These are phyloP conservation scores for Portunus trituberculatus DNA, from an alignment of 1,140 invertebrate species.

Conservation along the genomic window DNA sequence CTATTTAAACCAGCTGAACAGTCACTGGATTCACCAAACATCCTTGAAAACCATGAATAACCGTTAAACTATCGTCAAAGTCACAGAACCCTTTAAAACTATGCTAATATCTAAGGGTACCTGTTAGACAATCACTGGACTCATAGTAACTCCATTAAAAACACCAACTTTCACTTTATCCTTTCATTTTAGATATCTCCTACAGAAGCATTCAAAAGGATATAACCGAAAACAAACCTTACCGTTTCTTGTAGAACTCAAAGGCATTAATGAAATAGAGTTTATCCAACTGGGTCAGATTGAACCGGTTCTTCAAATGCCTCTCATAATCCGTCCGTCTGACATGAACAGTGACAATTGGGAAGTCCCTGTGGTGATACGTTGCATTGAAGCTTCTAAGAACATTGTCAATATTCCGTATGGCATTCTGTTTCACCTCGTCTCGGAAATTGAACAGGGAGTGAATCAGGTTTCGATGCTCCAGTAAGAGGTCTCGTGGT, in stretches of 20 bases:
- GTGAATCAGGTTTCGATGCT: neutral
- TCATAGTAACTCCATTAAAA: neutral
- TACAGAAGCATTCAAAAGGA: neutral
- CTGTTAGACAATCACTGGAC: too few species aligned
- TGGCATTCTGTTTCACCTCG: neutral
- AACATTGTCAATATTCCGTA: neutral
- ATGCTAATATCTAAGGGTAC: neutral
- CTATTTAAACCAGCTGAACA: too few species aligned
- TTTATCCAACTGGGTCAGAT: neutral
- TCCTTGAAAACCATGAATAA: too few species aligned
- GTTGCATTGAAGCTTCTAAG: neutral
- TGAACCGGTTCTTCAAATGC: neutral
- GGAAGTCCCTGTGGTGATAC: neutral
- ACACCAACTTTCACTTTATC: neutral
- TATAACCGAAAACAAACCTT: neutral
- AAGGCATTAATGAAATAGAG: neutral
- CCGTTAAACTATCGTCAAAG: too few species aligned
- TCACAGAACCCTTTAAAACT: too few species aligned
- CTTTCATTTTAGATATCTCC: neutral
- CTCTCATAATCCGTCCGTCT: neutral
- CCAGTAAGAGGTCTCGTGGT: neutral
- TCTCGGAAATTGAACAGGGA: neutral
- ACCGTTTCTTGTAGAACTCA: slow-evolving; percentile 33
- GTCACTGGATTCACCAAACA: too few species aligned
- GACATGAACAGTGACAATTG: slow-evolving; percentile 16